Evolutionary conservation across 2,113 vertebrate genomes (phyloP), one percentile per base, ranked within the genome.

Genomic region (Cyanoramphus novaezelandiae): DNA sequence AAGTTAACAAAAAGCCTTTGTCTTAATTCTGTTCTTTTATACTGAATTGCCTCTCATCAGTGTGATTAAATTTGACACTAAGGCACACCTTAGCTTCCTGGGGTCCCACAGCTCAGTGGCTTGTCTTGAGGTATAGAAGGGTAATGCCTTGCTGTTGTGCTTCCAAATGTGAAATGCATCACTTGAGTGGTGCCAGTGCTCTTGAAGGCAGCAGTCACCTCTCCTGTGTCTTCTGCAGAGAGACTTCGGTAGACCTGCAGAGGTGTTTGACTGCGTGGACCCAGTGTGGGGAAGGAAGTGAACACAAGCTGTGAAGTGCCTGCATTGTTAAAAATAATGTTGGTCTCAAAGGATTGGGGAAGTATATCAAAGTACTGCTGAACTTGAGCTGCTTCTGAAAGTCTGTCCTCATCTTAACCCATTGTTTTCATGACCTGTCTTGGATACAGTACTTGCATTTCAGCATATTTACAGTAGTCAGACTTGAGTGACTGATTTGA

Each of bases 281-380:
- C 13, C 37, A 7, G 15, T 20, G 39, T 71, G 50, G 33, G 83
- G 91, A 93, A 95, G 89, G 95, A 95, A 91, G 5, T 72, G 72
- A 67, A 52, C 14, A 3, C 44, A 60, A 77, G 14, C 64, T 86
- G 28, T 64, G 14, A 63, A 86, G 69, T 64, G 91, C n/a, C 33
- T 59, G 13, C 25, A 39, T 35, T 50, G 74, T 95, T 93, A 95
- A 91, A 84, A 92, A 82, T 89, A 93, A 67, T 47, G 24, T 17
- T 82, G 27, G 23, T 82, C 80, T 31, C 62, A 37, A 52, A 57
- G 84, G 27, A 67, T 72, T 95, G 41, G 52, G 78, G 86, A 95
- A 97, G 91, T 96, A 18, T n/a, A 31, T 71, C 53, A 35, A 77
- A 77, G 46, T 70, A 23, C 43, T 76, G 77, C 47, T 76, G 24